Conservation (phyloP, 2,888 invertebrate genomes). For the Drosophila mettleri region DNA sequence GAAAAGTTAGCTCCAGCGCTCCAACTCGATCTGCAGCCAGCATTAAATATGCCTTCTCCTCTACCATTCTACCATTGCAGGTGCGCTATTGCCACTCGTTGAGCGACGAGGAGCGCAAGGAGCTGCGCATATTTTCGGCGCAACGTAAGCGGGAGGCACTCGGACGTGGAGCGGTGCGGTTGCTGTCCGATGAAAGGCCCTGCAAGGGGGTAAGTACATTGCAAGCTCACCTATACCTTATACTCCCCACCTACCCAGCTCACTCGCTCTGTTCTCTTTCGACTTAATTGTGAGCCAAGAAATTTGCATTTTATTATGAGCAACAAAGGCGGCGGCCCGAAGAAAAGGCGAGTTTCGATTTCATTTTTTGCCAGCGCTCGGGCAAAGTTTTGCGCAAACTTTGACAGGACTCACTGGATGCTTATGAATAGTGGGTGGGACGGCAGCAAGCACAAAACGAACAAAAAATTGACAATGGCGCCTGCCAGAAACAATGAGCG, state of each 20-base stretch:
- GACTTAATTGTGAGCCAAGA: slow-evolving; percentile 63
- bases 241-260: background rate
- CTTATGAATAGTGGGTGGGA: slow-evolving; percentile 26
- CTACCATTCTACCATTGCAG: slow-evolving; percentile 81
- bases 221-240: background rate
- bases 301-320: slow-evolving; percentile 78
- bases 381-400: slow-evolving; percentile 60
- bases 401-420: slow-evolving; percentile 44
- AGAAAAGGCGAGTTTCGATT: slow-evolving; percentile 69
- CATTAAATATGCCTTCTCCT: slow-evolving; percentile 12
- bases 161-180: slow-evolving; percentile 95
- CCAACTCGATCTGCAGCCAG: slow-evolving; percentile 14
- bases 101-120: slow-evolving; percentile 96
- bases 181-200: slow-evolving; percentile 90
- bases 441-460: background rate
- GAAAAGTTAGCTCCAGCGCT: slow-evolving; percentile 32
- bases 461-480: slow-evolving; percentile 64
- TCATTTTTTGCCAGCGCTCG: slow-evolving; percentile 53
- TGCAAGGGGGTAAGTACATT: slow-evolving; percentile 90
- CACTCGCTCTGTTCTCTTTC: slow-evolving; percentile 1
- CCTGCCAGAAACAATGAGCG: slow-evolving; percentile 65
- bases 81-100: slow-evolving; percentile 97
- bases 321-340: slow-evolving; percentile 35
- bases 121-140: slow-evolving; percentile 95
- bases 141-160: slow-evolving; percentile 97